Evolutionary conservation across 2,888 invertebrate species (phyloP), one percentile per base, ranked within the genome.

Genomic region (Perithous albicinctus): DNA sequence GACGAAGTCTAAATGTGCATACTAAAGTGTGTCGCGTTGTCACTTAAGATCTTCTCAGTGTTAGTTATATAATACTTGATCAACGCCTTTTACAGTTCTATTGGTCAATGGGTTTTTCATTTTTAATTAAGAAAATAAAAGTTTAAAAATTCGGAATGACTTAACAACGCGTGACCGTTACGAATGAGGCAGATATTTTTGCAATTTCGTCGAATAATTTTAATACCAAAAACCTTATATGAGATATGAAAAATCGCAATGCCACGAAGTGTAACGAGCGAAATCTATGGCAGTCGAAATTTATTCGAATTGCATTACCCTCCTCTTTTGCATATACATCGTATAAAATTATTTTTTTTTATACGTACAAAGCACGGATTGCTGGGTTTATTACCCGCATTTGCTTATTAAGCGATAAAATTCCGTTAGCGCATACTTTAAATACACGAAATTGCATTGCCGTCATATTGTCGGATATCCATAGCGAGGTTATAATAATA

Each of bases 381-480:
- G n/a, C 41, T 41, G 29, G 18, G 29, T 32, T 66, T 18, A 66
- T 66, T 32, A 48, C 20, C 66, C 46, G 5, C n/a, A 18, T 15
- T 10, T 7, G 26, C 26, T 70, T 43, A 26, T 29, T n/a, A 26
- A 54, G n/a, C 38, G 12, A 56, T 41, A 38, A 54, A 54, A 69
- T 54, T 35, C 18, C 18, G 29, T 32, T 18, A 10, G 48, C 29
- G 26, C 35, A 38, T 35, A 5, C 26, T 48, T 51, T 32, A 73
- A 15, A 63, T 38, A n/a, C 8, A 51, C 23, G 32, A 51, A 73
- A 61, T 32, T 35, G n/a, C 61, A 56, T 23, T 32, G 18, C 32
- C 20, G 35, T 41, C 15, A 29, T 38, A 38, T 73, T 20, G 23
- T 26, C 48, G 51, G 48, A 2, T 51, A 3, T n/a, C n/a, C n/a